Conservation (phyloP, 2,113 vertebrate species). For the Apeltes quadracus region DNA sequence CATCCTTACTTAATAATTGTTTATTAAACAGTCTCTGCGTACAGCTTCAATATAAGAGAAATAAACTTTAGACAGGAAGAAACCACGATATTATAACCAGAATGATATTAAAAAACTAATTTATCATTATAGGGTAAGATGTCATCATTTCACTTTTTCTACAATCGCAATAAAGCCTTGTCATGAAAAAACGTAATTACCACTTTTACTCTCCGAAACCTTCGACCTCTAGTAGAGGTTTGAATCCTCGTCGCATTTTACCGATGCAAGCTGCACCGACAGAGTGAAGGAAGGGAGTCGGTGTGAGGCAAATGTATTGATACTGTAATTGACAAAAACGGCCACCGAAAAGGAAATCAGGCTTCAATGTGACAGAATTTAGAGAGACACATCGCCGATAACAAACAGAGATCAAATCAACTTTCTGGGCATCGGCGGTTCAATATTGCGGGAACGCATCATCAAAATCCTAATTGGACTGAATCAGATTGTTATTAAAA, state of each 20-base stretch:
- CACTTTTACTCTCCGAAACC: not conserved
- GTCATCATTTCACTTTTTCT: not conserved
- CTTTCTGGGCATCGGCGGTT: slow-evolving; percentile 6
- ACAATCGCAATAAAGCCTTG: not conserved
- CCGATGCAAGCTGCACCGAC: not conserved
- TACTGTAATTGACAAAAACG: not conserved
- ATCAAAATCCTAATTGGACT: slow-evolving; percentile 37
- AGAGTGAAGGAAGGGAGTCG: not conserved
- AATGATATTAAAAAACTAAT: not conserved
- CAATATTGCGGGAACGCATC: slow-evolving; percentile 25
- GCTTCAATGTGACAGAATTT: slow-evolving; percentile 21
- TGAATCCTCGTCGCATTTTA: not conserved
- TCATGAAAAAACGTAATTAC: not conserved
- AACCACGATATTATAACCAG: not conserved
- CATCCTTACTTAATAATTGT: not conserved
- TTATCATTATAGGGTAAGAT: too few species aligned
- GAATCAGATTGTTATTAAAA: slow-evolving; percentile 24
- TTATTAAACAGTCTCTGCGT: not conserved
- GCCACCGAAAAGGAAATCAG: not conserved
- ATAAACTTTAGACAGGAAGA: not conserved
- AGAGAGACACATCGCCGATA: slow-evolving; percentile 35
- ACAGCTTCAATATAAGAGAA: too few species aligned
- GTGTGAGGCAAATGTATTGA: not conserved
- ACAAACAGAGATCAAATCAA: slow-evolving; percentile 17
- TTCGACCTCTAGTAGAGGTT: not conserved